Evolutionary conservation across 23 tunicate species (phyloP), one percentile per base, ranked within the genome.

Genomic region (Diplosoma virens): DNA sequence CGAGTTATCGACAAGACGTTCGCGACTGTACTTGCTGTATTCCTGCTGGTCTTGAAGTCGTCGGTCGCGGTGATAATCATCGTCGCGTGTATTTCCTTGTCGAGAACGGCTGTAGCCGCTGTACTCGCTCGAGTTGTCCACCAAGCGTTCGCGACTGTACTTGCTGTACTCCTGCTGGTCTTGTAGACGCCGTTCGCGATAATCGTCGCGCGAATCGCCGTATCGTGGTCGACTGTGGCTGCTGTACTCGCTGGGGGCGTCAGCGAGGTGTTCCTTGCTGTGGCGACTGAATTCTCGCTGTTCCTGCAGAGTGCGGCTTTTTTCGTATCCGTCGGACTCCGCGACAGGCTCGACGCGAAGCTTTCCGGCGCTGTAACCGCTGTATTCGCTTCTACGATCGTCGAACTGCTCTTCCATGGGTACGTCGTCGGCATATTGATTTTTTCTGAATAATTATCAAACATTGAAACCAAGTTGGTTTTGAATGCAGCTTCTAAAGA

Each of bases 321-420:
- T 61, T 27, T 61, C 23, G n/a, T n/a, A n/a, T 6, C 35, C 34
- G 20, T 20, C 63, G 24, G 4, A 16, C 23, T 28, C 35, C 2
- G 34, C 21, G 30, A 61, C 69, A 41, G 50, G 50, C 9, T 41
- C 11, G 30, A 27, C 69, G 69, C 35, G 5, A 2, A 34, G 69
- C 30, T 61, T 61, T 3, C 69, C 69, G 18, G 35, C 35, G 21
- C 69, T 61, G 35, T 61, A 61, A 4, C 69, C 69, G 35, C 69
- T 61, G 69, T 27, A 61, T 29, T 61, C 69, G 35, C 69, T 61
- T n/a, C n/a, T n/a, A n/a, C n/a, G n/a, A n/a, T n/a, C n/a, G n/a
- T n/a, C n/a, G n/a, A n/a, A n/a, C n/a, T n/a, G n/a, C n/a, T n/a
- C n/a, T n/a, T n/a, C n/a, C n/a, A n/a, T n/a, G n/a, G n/a, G n/a